Conservation (phyloP, 1,140 invertebrate species). For the Anadara kagoshimensis region DNA sequence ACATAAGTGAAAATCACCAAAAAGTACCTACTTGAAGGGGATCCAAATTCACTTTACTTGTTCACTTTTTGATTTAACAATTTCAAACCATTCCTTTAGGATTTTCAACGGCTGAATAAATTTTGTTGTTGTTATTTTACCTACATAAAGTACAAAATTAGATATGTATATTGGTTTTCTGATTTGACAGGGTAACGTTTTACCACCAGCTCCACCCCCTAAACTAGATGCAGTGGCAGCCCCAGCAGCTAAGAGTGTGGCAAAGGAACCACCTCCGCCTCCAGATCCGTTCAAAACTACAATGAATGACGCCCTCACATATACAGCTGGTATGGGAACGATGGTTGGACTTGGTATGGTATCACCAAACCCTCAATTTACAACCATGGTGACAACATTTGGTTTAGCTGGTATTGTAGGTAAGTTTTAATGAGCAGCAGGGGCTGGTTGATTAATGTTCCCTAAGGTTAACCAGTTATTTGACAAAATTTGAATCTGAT, state of each 20-base stretch:
- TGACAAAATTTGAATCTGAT: too few relatives aligned
- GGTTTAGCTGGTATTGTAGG: constrained; percentile 89
- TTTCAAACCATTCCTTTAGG: too few relatives aligned
- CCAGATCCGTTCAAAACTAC: constrained; percentile 72
- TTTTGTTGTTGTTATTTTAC: too few relatives aligned
- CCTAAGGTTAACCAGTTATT: too few relatives aligned
- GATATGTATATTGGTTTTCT: constrained; percentile 1
- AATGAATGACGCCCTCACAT: constrained; percentile 82
- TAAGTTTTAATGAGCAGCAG: constrained; percentile 39
- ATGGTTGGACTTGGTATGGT: constrained; percentile 80
- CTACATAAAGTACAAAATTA: too few relatives aligned
- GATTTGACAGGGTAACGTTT: constrained; percentile 78
- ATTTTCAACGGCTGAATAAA: too few relatives aligned
- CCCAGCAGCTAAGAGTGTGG: constrained; percentile 63
- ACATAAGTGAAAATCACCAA: too few relatives aligned
- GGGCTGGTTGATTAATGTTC: too few relatives aligned
- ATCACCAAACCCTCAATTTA: constrained; percentile 88
- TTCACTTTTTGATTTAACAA: too few relatives aligned
- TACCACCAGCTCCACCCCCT: constrained; percentile 85
- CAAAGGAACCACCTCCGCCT: constrained; percentile 69
- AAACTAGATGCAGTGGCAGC: constrained; percentile 67
- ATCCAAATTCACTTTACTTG: too few relatives aligned
- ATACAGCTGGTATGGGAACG: constrained; percentile 80
- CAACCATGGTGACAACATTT: constrained; percentile 90
- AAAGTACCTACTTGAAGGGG: too few relatives aligned